phyloP scores from a whole-genome alignment of 2,113 vertebrate genomes.

The Glaucomys volans region DNA sequence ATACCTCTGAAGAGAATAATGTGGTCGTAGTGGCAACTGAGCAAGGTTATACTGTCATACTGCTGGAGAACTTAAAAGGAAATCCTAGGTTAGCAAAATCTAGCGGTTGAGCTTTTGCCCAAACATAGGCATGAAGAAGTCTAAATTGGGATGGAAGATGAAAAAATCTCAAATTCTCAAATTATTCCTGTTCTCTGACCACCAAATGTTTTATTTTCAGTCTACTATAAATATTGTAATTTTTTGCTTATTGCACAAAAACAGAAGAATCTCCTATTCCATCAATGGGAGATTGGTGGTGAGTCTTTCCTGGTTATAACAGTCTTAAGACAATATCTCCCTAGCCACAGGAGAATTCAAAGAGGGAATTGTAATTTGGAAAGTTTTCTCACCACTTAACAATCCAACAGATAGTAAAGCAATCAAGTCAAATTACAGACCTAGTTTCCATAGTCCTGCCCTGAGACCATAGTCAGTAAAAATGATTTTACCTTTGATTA shows the following conservation, averaged over 20 bases:
- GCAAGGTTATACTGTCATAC: neutral
- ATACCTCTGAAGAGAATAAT: neutral
- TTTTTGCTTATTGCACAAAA: neutral
- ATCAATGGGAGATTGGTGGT: neutral
- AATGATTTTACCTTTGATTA: slow-evolving; percentile 12
- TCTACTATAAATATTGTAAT: neutral
- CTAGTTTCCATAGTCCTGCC: neutral
- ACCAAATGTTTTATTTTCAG: neutral
- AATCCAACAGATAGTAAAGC: neutral
- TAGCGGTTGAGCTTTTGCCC: neutral
- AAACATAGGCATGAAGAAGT: neutral
- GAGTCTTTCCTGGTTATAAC: neutral
- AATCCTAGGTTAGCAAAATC: neutral
- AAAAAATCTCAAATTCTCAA: too few relatives aligned
- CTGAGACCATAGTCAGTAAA: neutral
- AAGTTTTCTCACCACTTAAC: neutral
- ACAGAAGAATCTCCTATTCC: neutral
- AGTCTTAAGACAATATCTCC: neutral
- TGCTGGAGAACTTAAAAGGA: neutral
- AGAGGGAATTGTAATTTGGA: neutral
- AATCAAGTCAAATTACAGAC: neutral
- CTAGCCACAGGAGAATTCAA: neutral
- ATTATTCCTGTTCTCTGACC: neutral
- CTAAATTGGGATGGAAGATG: neutral
- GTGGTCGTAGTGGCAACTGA: neutral